phyloP scores from a whole-genome alignment of 1,140 invertebrate genomes.

The Palaemon carinicauda region DNA sequence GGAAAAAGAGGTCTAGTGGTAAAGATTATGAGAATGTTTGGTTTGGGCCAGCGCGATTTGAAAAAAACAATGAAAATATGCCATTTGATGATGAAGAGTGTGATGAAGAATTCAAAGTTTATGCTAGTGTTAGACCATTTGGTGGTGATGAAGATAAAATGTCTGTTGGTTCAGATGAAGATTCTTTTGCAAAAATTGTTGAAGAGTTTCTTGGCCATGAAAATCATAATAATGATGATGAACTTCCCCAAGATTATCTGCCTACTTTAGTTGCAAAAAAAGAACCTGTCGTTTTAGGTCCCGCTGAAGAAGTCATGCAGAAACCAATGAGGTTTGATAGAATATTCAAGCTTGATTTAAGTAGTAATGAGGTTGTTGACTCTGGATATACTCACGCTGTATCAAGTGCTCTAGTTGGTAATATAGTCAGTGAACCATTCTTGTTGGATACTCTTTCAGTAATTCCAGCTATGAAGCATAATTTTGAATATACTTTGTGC shows the following conservation, averaged over 20 bases:
- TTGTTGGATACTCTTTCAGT: neutral
- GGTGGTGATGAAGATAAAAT: conserved; percentile 23
- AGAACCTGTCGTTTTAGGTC: conserved; percentile 12
- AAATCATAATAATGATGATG: neutral
- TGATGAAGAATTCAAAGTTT: conserved; percentile 55
- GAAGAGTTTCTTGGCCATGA: conserved; percentile 25
- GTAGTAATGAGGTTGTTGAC: neutral
- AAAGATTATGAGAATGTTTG: conserved; percentile 38
- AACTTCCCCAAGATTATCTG: neutral
- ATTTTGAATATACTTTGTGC: conserved; percentile 50
- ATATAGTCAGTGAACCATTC: too few relatives aligned
- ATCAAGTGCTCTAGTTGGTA: too few relatives aligned
- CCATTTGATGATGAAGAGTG: conserved; percentile 4
- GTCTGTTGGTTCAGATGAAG: conserved; percentile 20
- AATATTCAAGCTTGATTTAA: conserved; percentile 43
- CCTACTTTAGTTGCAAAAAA: neutral
- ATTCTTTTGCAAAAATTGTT: conserved; percentile 32
- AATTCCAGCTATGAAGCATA: conserved; percentile 20
- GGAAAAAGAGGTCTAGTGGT: neutral
- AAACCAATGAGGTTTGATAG: conserved; percentile 59
- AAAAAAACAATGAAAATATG: neutral
- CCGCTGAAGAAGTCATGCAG: conserved; percentile 51
- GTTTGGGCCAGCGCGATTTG: conserved; percentile 5
- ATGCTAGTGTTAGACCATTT: conserved; percentile 56
- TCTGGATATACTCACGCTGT: too few relatives aligned